These are phyloP conservation scores for Sylvicola cinctus DNA, from an alignment of 2,888 invertebrate genomes.

Conservation along the genomic window DNA sequence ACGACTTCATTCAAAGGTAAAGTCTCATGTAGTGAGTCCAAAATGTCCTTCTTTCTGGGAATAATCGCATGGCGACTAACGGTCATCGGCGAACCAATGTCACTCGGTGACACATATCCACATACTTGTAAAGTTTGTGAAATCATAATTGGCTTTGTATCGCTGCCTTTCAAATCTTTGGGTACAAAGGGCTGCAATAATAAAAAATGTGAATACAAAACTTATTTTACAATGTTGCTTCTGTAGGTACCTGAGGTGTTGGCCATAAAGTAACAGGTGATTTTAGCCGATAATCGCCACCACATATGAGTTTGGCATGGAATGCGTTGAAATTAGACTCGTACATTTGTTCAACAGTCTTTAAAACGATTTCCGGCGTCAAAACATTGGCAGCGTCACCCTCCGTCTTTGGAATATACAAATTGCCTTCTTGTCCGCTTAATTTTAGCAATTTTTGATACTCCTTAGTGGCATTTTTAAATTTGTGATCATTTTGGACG, in stretches of 20 bases:
- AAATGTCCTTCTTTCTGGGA: conserved; percentile 40
- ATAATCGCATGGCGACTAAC: conserved; percentile 77
- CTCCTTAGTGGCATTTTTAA: conserved; percentile 18
- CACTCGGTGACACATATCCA: conserved; percentile 72
- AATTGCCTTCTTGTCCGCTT: conserved; percentile 42
- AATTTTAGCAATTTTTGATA: conserved; percentile 66
- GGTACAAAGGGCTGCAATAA: conserved; percentile 16
- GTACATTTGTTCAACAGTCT: conserved; percentile 40
- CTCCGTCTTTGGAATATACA: conserved; percentile 34
- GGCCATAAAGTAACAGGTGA: conserved; percentile 54
- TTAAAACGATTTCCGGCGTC: background rate
- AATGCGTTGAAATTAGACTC: conserved; percentile 54
- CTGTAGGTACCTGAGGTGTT: conserved; percentile 36
- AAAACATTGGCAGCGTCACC: background rate
- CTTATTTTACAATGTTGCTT: conserved; percentile 2
- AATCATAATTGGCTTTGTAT: conserved; percentile 25
- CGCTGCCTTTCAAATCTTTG: conserved; percentile 8
- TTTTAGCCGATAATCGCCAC: conserved; percentile 36
- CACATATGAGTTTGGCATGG: conserved; percentile 50
- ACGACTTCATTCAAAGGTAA: no score
- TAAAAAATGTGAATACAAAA: conserved; percentile 5
- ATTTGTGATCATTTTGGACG: conserved; percentile 37
- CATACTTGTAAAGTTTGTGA: conserved; percentile 60
- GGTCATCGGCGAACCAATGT: conserved; percentile 80
- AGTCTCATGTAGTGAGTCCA: conserved; percentile 12